Evolutionary conservation across 2,888 invertebrate species (phyloP).

Genomic region (Syrphus vitripennis): DNA sequence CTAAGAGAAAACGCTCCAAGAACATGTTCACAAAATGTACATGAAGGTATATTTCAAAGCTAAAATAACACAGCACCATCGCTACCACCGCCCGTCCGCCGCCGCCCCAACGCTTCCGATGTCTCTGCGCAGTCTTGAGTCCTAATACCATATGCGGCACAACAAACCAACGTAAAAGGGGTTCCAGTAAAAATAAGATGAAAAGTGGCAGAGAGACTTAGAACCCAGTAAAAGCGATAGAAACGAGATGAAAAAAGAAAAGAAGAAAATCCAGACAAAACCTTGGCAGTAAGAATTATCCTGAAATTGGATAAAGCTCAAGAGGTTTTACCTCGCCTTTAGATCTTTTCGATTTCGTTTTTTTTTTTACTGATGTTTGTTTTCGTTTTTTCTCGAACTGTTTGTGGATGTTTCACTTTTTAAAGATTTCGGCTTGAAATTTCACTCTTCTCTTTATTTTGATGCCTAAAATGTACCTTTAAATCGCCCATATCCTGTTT

Average conservation of each 20-base stretch:
- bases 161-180: conserved; percentile 17
- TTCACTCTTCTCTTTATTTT: not conserved
- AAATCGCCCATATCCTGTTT: conserved; percentile 47
- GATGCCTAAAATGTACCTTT: conserved; percentile 28
- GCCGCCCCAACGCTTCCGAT: no score
- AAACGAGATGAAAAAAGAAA: conserved; percentile 8
- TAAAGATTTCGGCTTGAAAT: conserved; percentile 6
- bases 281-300: conserved; percentile 58
- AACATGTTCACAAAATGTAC: conserved; percentile 48
- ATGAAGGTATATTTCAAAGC: conserved; percentile 29
- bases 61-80: not conserved
- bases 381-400: not conserved
- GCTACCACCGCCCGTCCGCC: no score
- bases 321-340: conserved; percentile 60
- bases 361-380: not conserved
- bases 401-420: conserved; percentile 14
- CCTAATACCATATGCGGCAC: not conserved
- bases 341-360: conserved; percentile 7
- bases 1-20: conserved; percentile 41
- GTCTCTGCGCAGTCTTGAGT: not conserved
- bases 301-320: conserved; percentile 69
- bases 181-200: conserved; percentile 55
- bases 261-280: conserved; percentile 29
- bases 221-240: conserved; percentile 5
- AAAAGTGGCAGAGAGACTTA: conserved; percentile 42